Conservation (phyloP, 2,113 vertebrate genomes). For the Chitala chitala region DNA sequence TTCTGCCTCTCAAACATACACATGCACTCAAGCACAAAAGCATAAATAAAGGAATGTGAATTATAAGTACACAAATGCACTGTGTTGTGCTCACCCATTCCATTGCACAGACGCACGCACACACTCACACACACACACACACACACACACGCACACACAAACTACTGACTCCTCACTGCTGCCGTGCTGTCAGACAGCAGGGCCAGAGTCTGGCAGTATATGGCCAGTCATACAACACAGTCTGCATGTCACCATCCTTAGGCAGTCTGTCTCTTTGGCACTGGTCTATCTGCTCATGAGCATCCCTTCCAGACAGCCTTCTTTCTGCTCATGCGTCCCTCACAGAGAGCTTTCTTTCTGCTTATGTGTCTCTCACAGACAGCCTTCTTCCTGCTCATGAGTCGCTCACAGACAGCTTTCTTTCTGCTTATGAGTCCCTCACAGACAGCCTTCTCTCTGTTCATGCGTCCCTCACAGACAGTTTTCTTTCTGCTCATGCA, state of each 20-base stretch:
- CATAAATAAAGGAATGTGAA: too few species aligned
- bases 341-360: background rate
- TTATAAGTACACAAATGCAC: too few species aligned
- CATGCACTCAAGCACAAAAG: background rate
- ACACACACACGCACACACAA: background rate
- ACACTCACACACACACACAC: background rate
- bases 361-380: background rate
- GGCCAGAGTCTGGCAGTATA: background rate
- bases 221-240: background rate
- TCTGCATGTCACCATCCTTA: background rate
- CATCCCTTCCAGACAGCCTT: background rate
- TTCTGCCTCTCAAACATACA: background rate
- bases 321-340: too few species aligned
- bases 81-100: too few species aligned
- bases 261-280: conserved; percentile 8
- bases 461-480: too few species aligned
- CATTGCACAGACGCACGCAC: background rate
- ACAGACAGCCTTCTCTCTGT: too few species aligned
- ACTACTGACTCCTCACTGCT: background rate
- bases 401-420: too few species aligned
- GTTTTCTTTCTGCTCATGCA: too few species aligned
- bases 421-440: too few species aligned
- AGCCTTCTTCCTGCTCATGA: too few species aligned
- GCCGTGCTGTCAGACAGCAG: background rate
- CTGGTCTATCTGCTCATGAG: background rate